A percentile compares a stretch with the other conserved stretches of the same genome.
Evolutionary conservation across 1,140 invertebrate species (phyloP).

Genomic region (Argopecten irradians): DNA sequence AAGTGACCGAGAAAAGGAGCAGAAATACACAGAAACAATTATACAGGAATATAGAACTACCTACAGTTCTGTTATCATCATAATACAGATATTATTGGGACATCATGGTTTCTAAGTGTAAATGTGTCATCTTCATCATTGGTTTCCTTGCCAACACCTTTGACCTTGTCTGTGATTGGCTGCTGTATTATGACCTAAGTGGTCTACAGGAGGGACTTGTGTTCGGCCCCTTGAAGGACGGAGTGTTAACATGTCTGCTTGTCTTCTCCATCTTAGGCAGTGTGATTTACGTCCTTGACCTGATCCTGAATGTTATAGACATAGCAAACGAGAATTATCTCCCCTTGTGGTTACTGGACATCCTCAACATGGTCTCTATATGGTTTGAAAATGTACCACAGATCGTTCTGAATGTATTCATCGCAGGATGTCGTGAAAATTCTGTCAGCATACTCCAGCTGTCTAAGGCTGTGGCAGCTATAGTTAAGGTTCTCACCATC

Average conservation of each 20-base stretch:
- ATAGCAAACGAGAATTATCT: background rate
- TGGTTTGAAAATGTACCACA: background rate
- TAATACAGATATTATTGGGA: too few species aligned
- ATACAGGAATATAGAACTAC: too few species aligned
- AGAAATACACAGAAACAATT: too few species aligned
- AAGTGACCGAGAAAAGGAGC: too few species aligned
- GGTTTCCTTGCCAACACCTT: background rate
- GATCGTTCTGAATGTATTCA: background rate
- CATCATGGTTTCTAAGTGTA: background rate
- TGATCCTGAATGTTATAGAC: background rate
- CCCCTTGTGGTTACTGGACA: background rate
- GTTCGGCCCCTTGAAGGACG: background rate
- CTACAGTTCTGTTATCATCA: too few species aligned
- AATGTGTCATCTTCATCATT: background rate
- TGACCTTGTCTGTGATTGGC: background rate
- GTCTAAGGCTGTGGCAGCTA: background rate
- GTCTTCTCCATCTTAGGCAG: background rate
- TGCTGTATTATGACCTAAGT: background rate
- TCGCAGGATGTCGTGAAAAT: background rate
- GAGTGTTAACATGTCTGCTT: background rate
- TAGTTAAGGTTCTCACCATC: background rate
- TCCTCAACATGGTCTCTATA: background rate
- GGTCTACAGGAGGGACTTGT: background rate
- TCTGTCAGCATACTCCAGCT: background rate
- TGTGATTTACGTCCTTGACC: background rate